Evolutionary conservation across 2,797 vertebrate genomes (phyloP), one percentile per base, ranked within the genome.

Genomic region (Heteromormyrus szaboi): DNA sequence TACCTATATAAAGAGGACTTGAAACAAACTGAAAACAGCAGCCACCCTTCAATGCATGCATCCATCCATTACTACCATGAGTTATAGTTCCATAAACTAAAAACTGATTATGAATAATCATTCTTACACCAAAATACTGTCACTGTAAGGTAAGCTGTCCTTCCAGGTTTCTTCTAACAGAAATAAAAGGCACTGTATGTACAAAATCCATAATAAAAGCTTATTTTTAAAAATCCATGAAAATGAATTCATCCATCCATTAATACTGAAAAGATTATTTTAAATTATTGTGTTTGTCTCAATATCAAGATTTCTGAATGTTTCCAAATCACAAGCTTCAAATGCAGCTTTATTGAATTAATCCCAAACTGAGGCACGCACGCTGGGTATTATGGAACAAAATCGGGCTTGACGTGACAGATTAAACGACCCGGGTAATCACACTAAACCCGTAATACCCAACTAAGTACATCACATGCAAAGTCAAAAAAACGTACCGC

Each of bases 301-400:
- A 41, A 53, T 41, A 51, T 53, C 25, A 56, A 51, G 72, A 72
- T 72, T 37, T 72, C 88, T 46, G 50, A 84, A 17, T 17, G 44
- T 88, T 85, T 44, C 54, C 87, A 48, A 85, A 54, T 68, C 88
- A 56, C 51, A 86, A 76, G 29, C 62, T 54, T 86, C 50, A 72
- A 68, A 89, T 76, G 46, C 84, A 86, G 84, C 48, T 48, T 86
- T 53, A 86, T 37, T 54, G n/a, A 62, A 89, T 29, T 56, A 89
- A 86, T 76, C 62, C 62, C 22, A 5, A 72, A 86, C 29, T 86
- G 83, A 89, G 59, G 85, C 56, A 50, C 54, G 9, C 46, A 46
- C 7, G 48, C 51, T 54, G 19, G 29, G 87, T 22, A 54, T 54
- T 86, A 89, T 11, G 62, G 81, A 89, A 68, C 65, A 65, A 65